phyloP scores from a whole-genome alignment of 92 coral and sea anemone genomes.

The Siderastrea siderea region DNA sequence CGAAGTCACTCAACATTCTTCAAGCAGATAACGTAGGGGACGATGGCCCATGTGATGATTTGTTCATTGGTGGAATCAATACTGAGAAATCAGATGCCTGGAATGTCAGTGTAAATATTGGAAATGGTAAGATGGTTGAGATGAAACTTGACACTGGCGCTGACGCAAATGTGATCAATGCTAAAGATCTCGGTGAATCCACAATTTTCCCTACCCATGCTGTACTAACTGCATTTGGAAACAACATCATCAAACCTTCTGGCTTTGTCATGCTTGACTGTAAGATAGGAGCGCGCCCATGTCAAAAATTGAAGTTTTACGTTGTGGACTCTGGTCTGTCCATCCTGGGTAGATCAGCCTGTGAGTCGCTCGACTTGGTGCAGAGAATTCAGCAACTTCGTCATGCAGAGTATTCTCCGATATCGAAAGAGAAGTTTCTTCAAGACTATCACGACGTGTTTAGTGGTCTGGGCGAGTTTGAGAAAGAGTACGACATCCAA shows the following conservation, averaged over 20 bases:
- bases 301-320: neutral
- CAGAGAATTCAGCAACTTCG: neutral
- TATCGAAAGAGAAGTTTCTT: slow-evolving; percentile 6
- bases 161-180: slow-evolving; percentile 40
- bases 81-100: slow-evolving; percentile 5
- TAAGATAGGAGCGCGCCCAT: slow-evolving; percentile 9
- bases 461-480: slow-evolving; percentile 31
- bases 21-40: neutral
- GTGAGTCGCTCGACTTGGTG: neutral
- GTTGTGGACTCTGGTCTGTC: slow-evolving; percentile 23
- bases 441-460: slow-evolving; percentile 32
- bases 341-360: neutral
- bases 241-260: neutral
- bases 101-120: slow-evolving; percentile 1
- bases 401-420: slow-evolving; percentile 14
- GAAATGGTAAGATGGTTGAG: slow-evolving; percentile 1
- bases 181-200: slow-evolving; percentile 1
- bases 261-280: slow-evolving; percentile 12
- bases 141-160: slow-evolving; percentile 35
- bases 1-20: neutral
- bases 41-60: slow-evolving; percentile 1
- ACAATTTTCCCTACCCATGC: neutral
- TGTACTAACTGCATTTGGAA: slow-evolving; percentile 24
- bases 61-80: neutral
- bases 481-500: slow-evolving; percentile 40